A percentile compares a stretch with the other conserved stretches of the same genome.
phyloP scores from a whole-genome alignment of 2,113 vertebrate species.

The Raphicerus campestris region DNA sequence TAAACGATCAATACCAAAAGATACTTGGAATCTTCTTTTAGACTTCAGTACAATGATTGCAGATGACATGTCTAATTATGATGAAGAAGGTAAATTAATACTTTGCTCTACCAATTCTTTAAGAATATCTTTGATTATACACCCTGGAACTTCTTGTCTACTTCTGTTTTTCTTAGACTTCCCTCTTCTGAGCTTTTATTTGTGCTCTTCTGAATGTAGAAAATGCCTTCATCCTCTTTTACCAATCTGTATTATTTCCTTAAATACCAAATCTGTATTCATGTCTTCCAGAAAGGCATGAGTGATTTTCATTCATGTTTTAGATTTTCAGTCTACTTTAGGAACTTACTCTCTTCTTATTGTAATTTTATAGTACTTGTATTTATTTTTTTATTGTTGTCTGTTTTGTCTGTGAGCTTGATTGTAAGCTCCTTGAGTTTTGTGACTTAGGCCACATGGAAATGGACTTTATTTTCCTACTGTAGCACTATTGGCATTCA shows the following conservation, averaged over 20 bases:
- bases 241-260: neutral
- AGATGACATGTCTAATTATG: conserved; percentile 92
- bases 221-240: neutral
- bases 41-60: conserved; percentile 92
- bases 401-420: neutral
- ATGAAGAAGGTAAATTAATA: conserved; percentile 87
- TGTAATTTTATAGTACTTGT: neutral
- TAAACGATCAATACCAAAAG: conserved; percentile 91
- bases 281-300: conserved; percentile 2
- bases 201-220: neutral
- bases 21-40: conserved; percentile 91
- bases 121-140: neutral
- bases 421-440: neutral
- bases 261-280: neutral
- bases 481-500: neutral
- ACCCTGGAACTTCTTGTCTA: neutral
- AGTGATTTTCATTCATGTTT: neutral
- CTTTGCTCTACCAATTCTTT: neutral
- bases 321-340: neutral
- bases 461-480: neutral
- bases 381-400: neutral
- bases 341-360: neutral
- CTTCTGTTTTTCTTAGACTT: neutral
- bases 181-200: neutral
- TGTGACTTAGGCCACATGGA: neutral